Evolutionary conservation across 2,888 invertebrate genomes (phyloP).

Genomic region (Deladenus siricidicola): DNA sequence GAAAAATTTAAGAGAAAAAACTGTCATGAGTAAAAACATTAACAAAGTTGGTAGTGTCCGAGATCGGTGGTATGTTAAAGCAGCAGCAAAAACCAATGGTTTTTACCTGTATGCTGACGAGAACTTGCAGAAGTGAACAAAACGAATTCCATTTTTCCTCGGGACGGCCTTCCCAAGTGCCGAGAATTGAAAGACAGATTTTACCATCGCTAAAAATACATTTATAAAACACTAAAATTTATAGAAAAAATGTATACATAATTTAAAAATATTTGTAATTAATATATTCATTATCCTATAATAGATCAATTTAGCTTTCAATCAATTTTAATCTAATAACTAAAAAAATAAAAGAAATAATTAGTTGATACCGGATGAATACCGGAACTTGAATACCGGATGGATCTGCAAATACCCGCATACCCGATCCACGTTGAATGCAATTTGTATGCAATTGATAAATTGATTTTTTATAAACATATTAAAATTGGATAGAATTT

Average conservation of each 20-base stretch:
- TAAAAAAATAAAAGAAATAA: no score
- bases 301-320: no score
- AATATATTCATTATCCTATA: not conserved
- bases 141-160: conserved; percentile 54
- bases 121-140: conserved; percentile 51
- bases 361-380: no score
- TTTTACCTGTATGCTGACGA: conserved; percentile 51
- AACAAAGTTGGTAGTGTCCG: not conserved
- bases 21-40: conserved; percentile 5
- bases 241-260: not conserved
- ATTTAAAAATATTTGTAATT: not conserved
- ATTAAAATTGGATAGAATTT: no score
- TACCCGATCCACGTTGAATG: no score
- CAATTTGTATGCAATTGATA: no score
- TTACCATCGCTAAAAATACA: conserved; percentile 63
- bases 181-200: conserved; percentile 29
- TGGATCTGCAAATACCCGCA: no score
- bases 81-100: not conserved
- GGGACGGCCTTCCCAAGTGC: conserved; percentile 54
- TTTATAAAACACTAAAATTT: conserved; percentile 60
- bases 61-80: not conserved
- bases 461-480: no score
- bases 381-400: no score
- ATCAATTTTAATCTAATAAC: no score
- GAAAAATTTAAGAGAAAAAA: no score